phyloP scores from a whole-genome alignment of 1,140 invertebrate species.

The Drosophila lowei region DNA sequence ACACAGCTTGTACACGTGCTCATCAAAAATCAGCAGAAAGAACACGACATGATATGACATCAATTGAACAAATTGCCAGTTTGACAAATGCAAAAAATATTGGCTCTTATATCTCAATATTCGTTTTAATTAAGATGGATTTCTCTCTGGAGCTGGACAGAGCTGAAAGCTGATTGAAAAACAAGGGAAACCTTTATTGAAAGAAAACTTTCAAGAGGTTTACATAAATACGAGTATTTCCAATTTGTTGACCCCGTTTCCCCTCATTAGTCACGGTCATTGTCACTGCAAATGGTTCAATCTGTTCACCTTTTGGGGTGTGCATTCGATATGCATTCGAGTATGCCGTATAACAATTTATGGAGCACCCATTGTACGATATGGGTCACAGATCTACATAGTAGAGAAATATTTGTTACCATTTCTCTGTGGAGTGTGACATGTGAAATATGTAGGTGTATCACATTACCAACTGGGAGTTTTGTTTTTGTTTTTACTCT shows the following conservation, averaged over 20 bases:
- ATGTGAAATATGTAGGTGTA: conserved; percentile 13
- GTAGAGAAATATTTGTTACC: conserved; percentile 35
- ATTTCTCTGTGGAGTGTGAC: conserved; percentile 28
- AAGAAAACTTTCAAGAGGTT: background rate
- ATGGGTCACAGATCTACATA: conserved; percentile 24
- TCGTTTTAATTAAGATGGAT: conserved; percentile 47
- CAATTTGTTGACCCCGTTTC: conserved; percentile 13
- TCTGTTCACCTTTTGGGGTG: conserved; percentile 9
- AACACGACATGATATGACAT: conserved; percentile 50
- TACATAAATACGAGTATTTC: background rate
- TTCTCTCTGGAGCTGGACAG: conserved; percentile 1
- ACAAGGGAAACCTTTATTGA: conserved; percentile 5
- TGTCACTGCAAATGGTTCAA: conserved; percentile 22
- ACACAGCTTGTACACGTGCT: conserved; percentile 28
- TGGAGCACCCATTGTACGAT: conserved; percentile 8
- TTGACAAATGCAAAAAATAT: conserved; percentile 35
- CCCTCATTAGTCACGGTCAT: conserved; percentile 27
- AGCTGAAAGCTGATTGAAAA: conserved; percentile 2
- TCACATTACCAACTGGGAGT: conserved; percentile 29
- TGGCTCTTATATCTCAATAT: conserved; percentile 30
- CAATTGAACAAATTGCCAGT: conserved; percentile 45
- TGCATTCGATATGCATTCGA: background rate
- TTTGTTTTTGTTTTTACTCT: conserved; percentile 8
- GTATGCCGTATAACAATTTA: conserved; percentile 12
- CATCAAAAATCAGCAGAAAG: conserved; percentile 36